A percentile compares a stretch with the other conserved stretches of the same genome.
Evolutionary conservation across 2,888 invertebrate genomes (phyloP).

Genomic region (Lissocephala sabroskyi): DNA sequence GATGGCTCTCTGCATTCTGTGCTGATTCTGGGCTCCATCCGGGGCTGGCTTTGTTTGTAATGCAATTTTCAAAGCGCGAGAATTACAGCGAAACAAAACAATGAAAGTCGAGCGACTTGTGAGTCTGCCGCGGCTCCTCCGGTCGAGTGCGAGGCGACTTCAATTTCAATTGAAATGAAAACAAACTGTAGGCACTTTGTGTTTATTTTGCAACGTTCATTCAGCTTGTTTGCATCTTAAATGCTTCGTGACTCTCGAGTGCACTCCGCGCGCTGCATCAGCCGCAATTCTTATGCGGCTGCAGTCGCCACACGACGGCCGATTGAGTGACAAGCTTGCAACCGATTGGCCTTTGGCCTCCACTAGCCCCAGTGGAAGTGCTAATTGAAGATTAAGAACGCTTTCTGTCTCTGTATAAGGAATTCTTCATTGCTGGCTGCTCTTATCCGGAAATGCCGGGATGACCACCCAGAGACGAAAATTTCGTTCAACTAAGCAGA

Average conservation of each 20-base stretch:
- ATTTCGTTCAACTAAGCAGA: too few relatives aligned
- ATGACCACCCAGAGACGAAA: too few relatives aligned
- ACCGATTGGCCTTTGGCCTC: constrained; percentile 16
- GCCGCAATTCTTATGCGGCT: constrained; percentile 18
- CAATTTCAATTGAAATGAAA: constrained; percentile 65
- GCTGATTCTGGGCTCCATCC: constrained; percentile 7
- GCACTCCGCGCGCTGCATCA: constrained; percentile 62
- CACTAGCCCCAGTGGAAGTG: constrained; percentile 17
- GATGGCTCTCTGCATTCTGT: background rate
- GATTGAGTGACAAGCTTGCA: constrained; percentile 9
- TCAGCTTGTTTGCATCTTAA: constrained; percentile 66
- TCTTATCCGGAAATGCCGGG: too few relatives aligned
- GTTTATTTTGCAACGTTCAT: constrained; percentile 58
- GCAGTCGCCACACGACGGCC: too few relatives aligned
- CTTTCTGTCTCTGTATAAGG: too few relatives aligned
- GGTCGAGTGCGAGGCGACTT: constrained; percentile 42
- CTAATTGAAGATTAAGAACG: constrained; percentile 29
- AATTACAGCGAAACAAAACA: constrained; percentile 61
- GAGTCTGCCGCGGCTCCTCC: too few relatives aligned
- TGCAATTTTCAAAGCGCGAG: constrained; percentile 65
- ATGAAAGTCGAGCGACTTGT: constrained; percentile 46
- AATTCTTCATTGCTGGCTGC: too few relatives aligned
- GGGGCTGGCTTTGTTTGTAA: constrained; percentile 56
- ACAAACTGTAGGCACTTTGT: constrained; percentile 65
- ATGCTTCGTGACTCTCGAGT: constrained; percentile 62